These are phyloP conservation scores for Argopecten irradians DNA, from an alignment of 1,140 invertebrate genomes.

Conservation along the genomic window DNA sequence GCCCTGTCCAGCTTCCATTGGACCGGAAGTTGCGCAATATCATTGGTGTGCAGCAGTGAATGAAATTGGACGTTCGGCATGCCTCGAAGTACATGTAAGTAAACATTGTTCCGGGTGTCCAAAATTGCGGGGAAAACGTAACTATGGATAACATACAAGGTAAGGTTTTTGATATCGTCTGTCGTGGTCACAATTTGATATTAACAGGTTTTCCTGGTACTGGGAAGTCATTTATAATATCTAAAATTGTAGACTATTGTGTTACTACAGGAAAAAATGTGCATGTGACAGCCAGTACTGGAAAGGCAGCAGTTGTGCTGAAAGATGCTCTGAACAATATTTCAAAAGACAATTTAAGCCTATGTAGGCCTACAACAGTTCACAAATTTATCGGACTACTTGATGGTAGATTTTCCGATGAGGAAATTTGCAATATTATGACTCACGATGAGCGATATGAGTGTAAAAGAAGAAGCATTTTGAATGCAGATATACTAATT, in stretches of 20 bases:
- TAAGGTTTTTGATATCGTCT: not conserved
- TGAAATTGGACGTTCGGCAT: too few relatives aligned
- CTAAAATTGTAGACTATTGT: conserved; percentile 4
- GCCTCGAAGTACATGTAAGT: too few relatives aligned
- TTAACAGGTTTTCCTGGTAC: conserved; percentile 25
- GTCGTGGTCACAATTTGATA: conserved; percentile 25
- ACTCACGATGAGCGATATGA: conserved; percentile 24
- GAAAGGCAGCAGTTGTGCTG: not conserved
- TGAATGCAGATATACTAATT: not conserved
- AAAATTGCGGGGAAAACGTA: too few relatives aligned
- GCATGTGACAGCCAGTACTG: conserved; percentile 23
- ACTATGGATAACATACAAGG: too few relatives aligned
- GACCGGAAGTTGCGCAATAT: too few relatives aligned
- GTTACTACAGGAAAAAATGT: not conserved
- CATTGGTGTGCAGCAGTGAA: too few relatives aligned
- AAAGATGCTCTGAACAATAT: not conserved
- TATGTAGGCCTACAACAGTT: conserved; percentile 12
- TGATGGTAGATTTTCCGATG: conserved; percentile 24
- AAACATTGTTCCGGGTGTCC: too few relatives aligned
- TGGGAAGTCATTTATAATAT: conserved; percentile 24
- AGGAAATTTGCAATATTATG: not conserved
- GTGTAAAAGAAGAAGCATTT: conserved; percentile 24
- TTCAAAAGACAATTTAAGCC: not conserved
- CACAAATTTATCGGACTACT: conserved; percentile 35
- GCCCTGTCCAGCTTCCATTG: too few relatives aligned